These are phyloP conservation scores for Hydrophis major DNA, from an alignment of 2,797 vertebrate species.

Conservation along the genomic window DNA sequence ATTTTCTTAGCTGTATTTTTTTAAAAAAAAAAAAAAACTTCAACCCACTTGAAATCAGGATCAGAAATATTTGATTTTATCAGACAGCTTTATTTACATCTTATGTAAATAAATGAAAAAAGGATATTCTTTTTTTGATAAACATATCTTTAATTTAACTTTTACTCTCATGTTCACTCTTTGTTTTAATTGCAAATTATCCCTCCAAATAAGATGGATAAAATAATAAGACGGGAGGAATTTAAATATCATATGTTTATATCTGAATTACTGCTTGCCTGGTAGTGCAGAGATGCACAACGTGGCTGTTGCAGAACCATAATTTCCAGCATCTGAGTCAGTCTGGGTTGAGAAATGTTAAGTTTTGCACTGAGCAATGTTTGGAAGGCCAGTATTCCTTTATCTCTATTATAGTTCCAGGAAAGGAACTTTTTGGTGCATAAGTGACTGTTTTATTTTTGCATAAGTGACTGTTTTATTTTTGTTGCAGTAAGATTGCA, in stretches of 20 bases:
- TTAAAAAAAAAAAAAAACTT: neutral
- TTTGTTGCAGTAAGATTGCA: slow-evolving; percentile 86
- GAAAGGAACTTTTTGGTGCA: neutral
- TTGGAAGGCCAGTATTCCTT: neutral
- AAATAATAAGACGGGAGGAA: neutral
- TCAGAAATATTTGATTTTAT: neutral
- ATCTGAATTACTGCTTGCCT: neutral
- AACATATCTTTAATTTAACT: neutral
- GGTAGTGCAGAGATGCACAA: neutral
- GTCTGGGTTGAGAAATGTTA: neutral
- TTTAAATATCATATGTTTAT: neutral
- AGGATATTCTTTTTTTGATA: neutral
- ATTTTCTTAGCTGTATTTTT: neutral
- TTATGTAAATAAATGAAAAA: neutral
- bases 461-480: slow-evolving; percentile 26
- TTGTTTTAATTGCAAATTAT: neutral
- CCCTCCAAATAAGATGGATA: neutral
- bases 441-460: slow-evolving; percentile 33
- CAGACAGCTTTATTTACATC: neutral
- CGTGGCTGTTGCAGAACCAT: neutral
- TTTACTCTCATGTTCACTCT: neutral
- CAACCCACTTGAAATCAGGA: neutral
- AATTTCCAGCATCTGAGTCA: neutral
- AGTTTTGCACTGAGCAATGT: neutral
- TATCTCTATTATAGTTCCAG: neutral